Conservation (phyloP, 1,140 invertebrate genomes). For the Bombus affinis region DNA sequence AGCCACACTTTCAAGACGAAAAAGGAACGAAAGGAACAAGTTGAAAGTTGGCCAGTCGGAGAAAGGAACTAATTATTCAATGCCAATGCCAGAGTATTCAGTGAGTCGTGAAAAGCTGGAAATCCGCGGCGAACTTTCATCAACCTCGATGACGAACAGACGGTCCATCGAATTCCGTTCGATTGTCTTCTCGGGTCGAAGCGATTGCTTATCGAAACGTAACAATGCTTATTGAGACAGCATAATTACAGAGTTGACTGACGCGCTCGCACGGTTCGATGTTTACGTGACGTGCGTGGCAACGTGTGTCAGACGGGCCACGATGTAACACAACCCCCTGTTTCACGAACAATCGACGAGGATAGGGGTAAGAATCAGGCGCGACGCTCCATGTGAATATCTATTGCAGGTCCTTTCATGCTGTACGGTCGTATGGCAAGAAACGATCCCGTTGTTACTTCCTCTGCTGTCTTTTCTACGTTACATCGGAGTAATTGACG, state of each 20-base stretch:
- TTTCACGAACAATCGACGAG: conserved; percentile 47
- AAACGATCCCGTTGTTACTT: conserved; percentile 36
- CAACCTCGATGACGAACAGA: neutral
- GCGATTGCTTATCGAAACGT: conserved; percentile 41
- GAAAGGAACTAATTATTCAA: neutral
- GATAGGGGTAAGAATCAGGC: conserved; percentile 57
- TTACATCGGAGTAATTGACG: conserved; percentile 5
- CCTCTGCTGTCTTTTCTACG: neutral
- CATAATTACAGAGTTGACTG: conserved; percentile 60
- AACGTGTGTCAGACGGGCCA: conserved; percentile 26
- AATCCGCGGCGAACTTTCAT: neutral
- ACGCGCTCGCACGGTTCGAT: conserved; percentile 30
- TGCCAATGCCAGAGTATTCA: neutral
- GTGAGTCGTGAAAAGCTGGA: neutral
- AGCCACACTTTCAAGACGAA: neutral
- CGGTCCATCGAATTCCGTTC: neutral
- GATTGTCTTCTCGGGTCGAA: neutral
- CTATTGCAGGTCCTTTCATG: conserved; percentile 55
- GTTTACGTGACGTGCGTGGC: conserved; percentile 47
- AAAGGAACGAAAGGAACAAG: neutral
- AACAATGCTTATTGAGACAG: conserved; percentile 55
- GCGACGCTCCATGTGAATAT: conserved; percentile 64
- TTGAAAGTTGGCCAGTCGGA: neutral
- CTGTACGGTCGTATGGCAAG: conserved; percentile 43
- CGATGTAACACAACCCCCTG: conserved; percentile 19